Evolutionary conservation across 2,797 vertebrate genomes (phyloP), one percentile per base, ranked within the genome.

Genomic region (Adelosebastes latens): DNA sequence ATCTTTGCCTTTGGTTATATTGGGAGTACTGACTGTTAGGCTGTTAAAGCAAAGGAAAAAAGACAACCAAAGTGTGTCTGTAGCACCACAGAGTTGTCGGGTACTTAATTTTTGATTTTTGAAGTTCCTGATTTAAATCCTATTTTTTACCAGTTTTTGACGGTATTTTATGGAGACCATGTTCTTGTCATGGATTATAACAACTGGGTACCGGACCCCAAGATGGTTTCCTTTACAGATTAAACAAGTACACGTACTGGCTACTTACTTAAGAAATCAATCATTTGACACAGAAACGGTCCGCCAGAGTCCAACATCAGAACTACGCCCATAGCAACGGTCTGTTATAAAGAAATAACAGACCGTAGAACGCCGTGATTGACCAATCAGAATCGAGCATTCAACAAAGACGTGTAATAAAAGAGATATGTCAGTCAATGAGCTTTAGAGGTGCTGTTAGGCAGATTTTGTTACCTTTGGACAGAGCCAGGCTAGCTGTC

Each of bases 371-470:
- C 6, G 14, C 0, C 0, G 42, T 46, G 42, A 46, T 18, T 46
- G 39, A 46, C 42, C 16, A 46, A 2, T 46, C 42, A 18, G 42
- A 46, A 46, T 18, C 0, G 14, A 18, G 42, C 18, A 46, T 46
- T 46, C 42, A 46, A 46, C 16, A 46, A 7, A 2, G 42, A 6
- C 6, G 42, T 46, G 42, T 46, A 16, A 46, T 46, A 16, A 46
- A 46, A 46, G 42, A 8, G 42, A 46, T 46, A 46, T 46, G 27
- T 60, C 24, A 29, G 1, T 24, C 29, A 20, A 16, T 20, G 18
- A 60, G 29, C 58, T 60, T 31, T 16, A 29, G 16, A 60, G 0
- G 14, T 49, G 46, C 46, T 0, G 0, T 18, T 59, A 0, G 16
- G 27, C 58, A 60, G 58, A 32, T 1, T 61, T 20, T 32, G 29